Evolutionary conservation across 2,797 vertebrate species (phyloP).

Genomic region (Lithobates sylvaticus): DNA sequence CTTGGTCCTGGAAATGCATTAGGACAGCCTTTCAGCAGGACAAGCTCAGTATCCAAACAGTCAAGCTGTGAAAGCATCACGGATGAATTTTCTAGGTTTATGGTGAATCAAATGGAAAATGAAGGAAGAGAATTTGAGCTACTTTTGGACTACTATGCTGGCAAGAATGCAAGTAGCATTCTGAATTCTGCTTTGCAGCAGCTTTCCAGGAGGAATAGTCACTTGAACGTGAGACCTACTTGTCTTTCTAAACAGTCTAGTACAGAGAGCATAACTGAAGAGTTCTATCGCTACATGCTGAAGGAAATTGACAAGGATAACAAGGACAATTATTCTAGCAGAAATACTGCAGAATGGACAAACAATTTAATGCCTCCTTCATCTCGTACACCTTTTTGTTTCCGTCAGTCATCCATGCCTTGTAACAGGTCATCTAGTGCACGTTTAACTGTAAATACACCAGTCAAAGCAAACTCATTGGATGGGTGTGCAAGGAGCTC

Average conservation of each 20-base stretch:
- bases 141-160: slow-evolving; percentile 95
- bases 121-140: slow-evolving; percentile 96
- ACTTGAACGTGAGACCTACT: slow-evolving; percentile 85
- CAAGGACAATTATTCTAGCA: slow-evolving; percentile 78
- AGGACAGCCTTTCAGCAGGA: slow-evolving; percentile 89
- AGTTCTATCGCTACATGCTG: slow-evolving; percentile 97
- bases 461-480: slow-evolving; percentile 95
- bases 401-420: slow-evolving; percentile 92
- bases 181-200: slow-evolving; percentile 91
- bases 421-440: slow-evolving; percentile 86
- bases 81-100: slow-evolving; percentile 97
- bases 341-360: slow-evolving; percentile 89
- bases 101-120: slow-evolving; percentile 98
- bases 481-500: slow-evolving; percentile 89
- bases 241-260: slow-evolving; percentile 98
- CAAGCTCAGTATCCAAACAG: slow-evolving; percentile 97
- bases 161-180: slow-evolving; percentile 94
- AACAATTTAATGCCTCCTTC: slow-evolving; percentile 85
- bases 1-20: slow-evolving; percentile 82
- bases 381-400: slow-evolving; percentile 84
- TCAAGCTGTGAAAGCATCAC: slow-evolving; percentile 99
- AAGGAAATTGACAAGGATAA: slow-evolving; percentile 91
- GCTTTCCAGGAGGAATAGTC: slow-evolving; percentile 87
- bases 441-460: slow-evolving; percentile 86
- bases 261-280: slow-evolving; percentile 97